Evolutionary conservation across 2,797 vertebrate species (phyloP).

Genomic region (Scomberomorus guttatus): DNA sequence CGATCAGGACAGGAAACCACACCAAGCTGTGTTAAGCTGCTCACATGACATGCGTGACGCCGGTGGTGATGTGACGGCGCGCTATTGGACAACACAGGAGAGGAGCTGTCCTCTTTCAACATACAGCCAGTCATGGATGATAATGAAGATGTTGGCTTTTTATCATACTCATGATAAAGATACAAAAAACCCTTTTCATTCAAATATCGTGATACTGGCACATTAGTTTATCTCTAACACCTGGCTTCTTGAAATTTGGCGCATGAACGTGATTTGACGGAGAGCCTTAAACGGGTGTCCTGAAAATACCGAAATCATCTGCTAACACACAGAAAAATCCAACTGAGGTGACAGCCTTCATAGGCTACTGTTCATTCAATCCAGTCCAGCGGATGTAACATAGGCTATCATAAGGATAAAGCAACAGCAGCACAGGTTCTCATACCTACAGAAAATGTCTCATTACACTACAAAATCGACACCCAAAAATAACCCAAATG

Average conservation of each 20-base stretch:
- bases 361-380: not conserved
- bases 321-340: constrained; percentile 16
- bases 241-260: not conserved
- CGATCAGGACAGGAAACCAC: constrained; percentile 37
- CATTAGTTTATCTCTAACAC: not conserved
- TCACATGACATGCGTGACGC: constrained; percentile 70
- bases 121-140: constrained; percentile 9
- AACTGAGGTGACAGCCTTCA: constrained; percentile 6
- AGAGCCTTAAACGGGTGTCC: constrained; percentile 28
- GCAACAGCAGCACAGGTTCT: fast-evolving
- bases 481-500: constrained; percentile 58
- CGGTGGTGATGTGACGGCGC: constrained; percentile 25
- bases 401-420: not conserved
- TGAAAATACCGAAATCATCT: constrained; percentile 29
- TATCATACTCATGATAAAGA: constrained; percentile 20
- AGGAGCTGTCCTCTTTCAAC: constrained; percentile 43
- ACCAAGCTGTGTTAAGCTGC: constrained; percentile 47
- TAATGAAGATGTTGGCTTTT: constrained; percentile 33
- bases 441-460: not conserved
- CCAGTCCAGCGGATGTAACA: not conserved
- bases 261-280: not conserved
- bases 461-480: not conserved
- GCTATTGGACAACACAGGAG: constrained; percentile 45
- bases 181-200: not conserved
- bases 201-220: too few relatives aligned